phyloP scores from a whole-genome alignment of 2,113 vertebrate species.

The Psittacula cyanocephala region DNA sequence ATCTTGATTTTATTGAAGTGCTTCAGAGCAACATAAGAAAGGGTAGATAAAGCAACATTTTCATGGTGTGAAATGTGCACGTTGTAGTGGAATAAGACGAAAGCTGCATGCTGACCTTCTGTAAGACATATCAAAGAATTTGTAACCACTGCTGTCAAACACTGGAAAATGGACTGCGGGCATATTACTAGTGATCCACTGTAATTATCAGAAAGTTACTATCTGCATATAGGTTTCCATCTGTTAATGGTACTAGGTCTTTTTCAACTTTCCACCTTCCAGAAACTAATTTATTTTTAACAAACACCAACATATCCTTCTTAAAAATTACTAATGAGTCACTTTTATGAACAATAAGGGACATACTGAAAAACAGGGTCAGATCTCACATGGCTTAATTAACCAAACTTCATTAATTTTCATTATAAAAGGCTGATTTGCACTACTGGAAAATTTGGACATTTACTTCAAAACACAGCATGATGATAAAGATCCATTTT shows the following conservation, averaged over 20 bases:
- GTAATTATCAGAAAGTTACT: neutral
- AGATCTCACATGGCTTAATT: neutral
- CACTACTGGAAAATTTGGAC: neutral
- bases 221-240: neutral
- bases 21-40: neutral
- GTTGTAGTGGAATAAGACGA: neutral
- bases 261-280: neutral
- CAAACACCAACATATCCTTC: neutral
- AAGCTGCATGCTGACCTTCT: neutral
- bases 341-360: neutral
- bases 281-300: neutral
- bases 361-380: neutral
- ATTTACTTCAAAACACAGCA: neutral
- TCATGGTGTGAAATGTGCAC: neutral
- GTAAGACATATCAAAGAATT: neutral
- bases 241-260: neutral
- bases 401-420: slow-evolving; percentile 4
- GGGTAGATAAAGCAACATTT: neutral
- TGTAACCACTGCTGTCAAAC: neutral
- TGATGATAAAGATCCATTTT: neutral
- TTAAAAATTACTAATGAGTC: neutral
- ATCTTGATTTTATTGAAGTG: neutral
- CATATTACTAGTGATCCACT: neutral
- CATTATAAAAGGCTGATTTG: neutral
- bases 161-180: neutral